These are phyloP conservation scores for Diplosoma virens DNA, from an alignment of 23 tunicate species.

Conservation along the genomic window DNA sequence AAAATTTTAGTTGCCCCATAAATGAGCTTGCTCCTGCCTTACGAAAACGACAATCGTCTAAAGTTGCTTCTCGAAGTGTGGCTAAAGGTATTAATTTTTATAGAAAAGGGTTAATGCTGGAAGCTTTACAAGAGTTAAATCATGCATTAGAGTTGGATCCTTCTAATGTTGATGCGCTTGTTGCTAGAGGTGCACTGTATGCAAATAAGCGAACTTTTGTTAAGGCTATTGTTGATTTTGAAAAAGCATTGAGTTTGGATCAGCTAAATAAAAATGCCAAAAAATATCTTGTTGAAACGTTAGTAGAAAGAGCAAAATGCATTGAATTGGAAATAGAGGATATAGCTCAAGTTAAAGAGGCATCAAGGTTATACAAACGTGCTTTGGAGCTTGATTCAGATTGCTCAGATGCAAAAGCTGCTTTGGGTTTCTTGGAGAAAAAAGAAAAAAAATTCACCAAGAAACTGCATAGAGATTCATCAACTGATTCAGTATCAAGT, in stretches of 20 bases:
- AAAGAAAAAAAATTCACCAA: not conserved
- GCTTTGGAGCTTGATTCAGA: slow-evolving; percentile 62
- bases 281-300: slow-evolving; percentile 62
- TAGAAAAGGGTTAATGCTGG: slow-evolving; percentile 45
- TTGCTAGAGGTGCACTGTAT: slow-evolving; percentile 95
- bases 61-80: slow-evolving; percentile 68
- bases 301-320: slow-evolving; percentile 76
- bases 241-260: slow-evolving; percentile 63
- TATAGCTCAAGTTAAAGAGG: slow-evolving; percentile 57
- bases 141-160: slow-evolving; percentile 85
- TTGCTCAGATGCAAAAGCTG: slow-evolving; percentile 57
- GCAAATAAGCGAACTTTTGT: slow-evolving; percentile 61
- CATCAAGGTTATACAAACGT: slow-evolving; percentile 41
- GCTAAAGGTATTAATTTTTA: slow-evolving; percentile 65
- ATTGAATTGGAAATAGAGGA: slow-evolving; percentile 50
- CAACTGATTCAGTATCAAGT: slow-evolving; percentile 26
- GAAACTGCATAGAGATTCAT: not conserved
- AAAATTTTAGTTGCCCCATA: slow-evolving; percentile 7
- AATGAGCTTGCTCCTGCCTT: slow-evolving; percentile 57
- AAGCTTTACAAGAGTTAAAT: slow-evolving; percentile 82
- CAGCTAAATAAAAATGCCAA: slow-evolving; percentile 82
- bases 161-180: slow-evolving; percentile 86
- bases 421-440: slow-evolving; percentile 39
- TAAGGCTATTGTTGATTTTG: slow-evolving; percentile 82
- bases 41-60: slow-evolving; percentile 63